Conservation (phyloP, 2,888 invertebrate genomes). For the Diarsia dahlii region DNA sequence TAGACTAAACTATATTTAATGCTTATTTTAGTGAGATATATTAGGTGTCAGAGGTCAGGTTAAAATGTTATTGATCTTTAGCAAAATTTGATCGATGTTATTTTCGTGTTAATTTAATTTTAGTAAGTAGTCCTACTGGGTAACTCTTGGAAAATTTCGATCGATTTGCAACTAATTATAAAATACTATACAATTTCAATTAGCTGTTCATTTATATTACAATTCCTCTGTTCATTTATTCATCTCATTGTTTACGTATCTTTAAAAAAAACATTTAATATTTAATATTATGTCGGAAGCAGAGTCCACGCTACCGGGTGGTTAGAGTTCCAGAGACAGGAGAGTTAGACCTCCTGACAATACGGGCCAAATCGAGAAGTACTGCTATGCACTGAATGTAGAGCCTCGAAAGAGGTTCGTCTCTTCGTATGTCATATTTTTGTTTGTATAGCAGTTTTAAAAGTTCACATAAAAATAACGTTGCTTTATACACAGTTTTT, state of each 20-base stretch:
- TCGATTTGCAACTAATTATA: not conserved
- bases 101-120: conserved; percentile 46
- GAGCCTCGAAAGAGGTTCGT: not conserved
- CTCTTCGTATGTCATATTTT: not conserved
- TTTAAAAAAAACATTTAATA: too few relatives aligned
- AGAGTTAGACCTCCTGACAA: too few relatives aligned
- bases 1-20: conserved; percentile 56
- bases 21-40: conserved; percentile 56
- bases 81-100: conserved; percentile 47
- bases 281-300: too few relatives aligned
- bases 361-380: too few relatives aligned
- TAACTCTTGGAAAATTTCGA: conserved; percentile 1
- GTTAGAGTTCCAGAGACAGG: not conserved
- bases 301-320: not conserved
- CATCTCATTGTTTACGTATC: not conserved
- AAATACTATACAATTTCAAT: not conserved
- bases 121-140: not conserved
- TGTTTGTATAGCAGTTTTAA: not conserved
- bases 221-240: not conserved
- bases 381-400: not conserved
- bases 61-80: conserved; percentile 51
- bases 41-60: conserved; percentile 42
- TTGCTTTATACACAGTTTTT: not conserved
- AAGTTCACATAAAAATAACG: not conserved
- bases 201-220: too few relatives aligned